phyloP scores from a whole-genome alignment of 2,797 vertebrate species.

The Pantherophis vulpinus region DNA sequence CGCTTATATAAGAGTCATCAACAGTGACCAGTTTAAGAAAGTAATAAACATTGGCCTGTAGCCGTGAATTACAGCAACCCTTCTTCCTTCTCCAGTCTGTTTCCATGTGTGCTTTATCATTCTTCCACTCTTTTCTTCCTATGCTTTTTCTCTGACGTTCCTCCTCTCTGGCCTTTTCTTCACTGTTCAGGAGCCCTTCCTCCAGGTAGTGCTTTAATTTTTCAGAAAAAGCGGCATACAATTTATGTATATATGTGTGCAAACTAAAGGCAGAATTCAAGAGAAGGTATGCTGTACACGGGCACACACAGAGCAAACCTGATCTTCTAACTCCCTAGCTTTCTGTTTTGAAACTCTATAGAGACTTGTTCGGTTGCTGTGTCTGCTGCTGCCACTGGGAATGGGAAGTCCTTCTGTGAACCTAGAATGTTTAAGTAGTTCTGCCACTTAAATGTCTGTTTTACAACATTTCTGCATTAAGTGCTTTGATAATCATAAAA shows the following conservation, averaged over 20 bases:
- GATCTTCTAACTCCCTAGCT: background rate
- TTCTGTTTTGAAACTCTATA: background rate
- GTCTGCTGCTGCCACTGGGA: background rate
- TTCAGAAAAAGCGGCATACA: background rate
- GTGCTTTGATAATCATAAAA: constrained; percentile 6
- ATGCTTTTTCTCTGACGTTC: background rate
- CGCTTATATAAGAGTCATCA: background rate
- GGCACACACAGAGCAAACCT: background rate
- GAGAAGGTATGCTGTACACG: background rate
- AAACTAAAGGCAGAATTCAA: background rate
- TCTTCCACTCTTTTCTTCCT: background rate
- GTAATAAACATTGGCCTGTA: background rate
- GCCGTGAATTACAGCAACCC: background rate
- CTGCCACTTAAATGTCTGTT: constrained; percentile 10
- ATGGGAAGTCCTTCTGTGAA: background rate
- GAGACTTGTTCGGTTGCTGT: background rate
- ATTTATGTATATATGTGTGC: background rate
- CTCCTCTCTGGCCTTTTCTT: background rate
- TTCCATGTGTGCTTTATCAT: background rate
- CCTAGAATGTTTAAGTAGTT: background rate
- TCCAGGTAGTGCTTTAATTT: background rate
- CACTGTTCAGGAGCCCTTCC: background rate
- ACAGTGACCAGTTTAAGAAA: background rate
- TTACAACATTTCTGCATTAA: background rate
- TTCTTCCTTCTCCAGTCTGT: background rate